A percentile compares a stretch with the other conserved stretches of the same genome.
These are phyloP conservation scores for Drosophila repletoides DNA, from an alignment of 1,140 invertebrate genomes.

Conservation along the genomic window DNA sequence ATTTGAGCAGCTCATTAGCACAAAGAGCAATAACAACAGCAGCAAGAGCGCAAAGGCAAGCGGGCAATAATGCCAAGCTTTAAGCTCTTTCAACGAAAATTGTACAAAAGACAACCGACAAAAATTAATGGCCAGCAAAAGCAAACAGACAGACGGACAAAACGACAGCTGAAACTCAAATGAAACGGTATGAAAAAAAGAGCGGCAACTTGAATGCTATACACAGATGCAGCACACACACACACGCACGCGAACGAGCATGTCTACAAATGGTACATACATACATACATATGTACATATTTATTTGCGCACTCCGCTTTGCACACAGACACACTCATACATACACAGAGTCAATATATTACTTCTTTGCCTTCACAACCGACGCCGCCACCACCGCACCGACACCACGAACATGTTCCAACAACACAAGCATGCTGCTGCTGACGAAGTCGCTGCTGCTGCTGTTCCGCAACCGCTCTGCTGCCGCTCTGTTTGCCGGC, in stretches of 20 bases:
- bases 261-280: conserved; percentile 5
- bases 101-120: conserved; percentile 37
- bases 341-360: conserved; percentile 37
- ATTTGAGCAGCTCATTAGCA: conserved; percentile 54
- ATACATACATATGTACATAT: conserved; percentile 28
- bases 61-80: conserved; percentile 52
- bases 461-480: conserved; percentile 19
- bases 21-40: conserved; percentile 17
- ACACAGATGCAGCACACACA: conserved; percentile 36
- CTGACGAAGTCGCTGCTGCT: conserved; percentile 51
- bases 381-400: conserved; percentile 6
- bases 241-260: not conserved
- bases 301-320: conserved; percentile 72
- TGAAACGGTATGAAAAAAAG: conserved; percentile 48
- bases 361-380: conserved; percentile 43
- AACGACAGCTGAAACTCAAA: conserved; percentile 57
- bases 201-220: conserved; percentile 69
- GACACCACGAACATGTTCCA: conserved; percentile 23
- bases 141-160: conserved; percentile 53
- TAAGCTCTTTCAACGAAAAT: conserved; percentile 53
- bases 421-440: conserved; percentile 47
- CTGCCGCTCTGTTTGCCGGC: conserved; percentile 65
- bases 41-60: conserved; percentile 5
- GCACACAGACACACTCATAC: conserved; percentile 37
- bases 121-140: conserved; percentile 48